Percentiles rank a stretch among this genome's conserved stretches.
These are phyloP conservation scores for Macroteleia sp. DNA, from an alignment of 2,888 invertebrate genomes.

Conservation along the genomic window DNA sequence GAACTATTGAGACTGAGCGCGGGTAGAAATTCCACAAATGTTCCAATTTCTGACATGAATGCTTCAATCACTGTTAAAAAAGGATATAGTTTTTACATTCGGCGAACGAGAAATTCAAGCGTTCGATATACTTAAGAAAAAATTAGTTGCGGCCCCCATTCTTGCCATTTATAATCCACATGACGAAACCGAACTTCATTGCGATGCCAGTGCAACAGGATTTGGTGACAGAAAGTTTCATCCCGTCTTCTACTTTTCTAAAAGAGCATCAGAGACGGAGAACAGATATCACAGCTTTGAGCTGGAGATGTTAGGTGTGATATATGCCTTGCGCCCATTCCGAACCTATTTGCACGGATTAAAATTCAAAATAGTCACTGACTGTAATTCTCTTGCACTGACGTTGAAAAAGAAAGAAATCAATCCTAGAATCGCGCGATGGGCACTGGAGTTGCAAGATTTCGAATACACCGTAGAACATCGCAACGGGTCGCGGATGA, in stretches of 20 bases:
- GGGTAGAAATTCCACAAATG: too few species aligned
- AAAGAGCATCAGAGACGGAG: slow-evolving; percentile 2
- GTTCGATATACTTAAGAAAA: neutral
- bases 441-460: neutral
- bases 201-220: slow-evolving; percentile 5
- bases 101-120: neutral
- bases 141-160: neutral
- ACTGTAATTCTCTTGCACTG: neutral
- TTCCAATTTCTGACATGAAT: too few species aligned
- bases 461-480: neutral
- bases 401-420: slow-evolving; percentile 1
- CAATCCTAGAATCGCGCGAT: slow-evolving; percentile 7
- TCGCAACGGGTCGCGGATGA: neutral
- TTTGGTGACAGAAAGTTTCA: slow-evolving; percentile 7
- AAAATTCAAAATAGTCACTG: slow-evolving; percentile 6
- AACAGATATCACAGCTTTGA: slow-evolving; percentile 26
- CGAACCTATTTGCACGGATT: slow-evolving; percentile 3
- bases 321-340: slow-evolving; percentile 12
- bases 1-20: too few species aligned
- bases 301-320: slow-evolving; percentile 13
- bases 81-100: neutral
- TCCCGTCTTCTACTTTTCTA: slow-evolving; percentile 20
- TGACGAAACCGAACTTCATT: slow-evolving; percentile 14
- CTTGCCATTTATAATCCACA: neutral
- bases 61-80: too few species aligned